Percentiles rank a stretch among this genome's conserved stretches.
These are phyloP conservation scores for Hemicentrotus pulcherrimus DNA, from an alignment of 35 echinoderm and acorn worm genomes.

Conservation along the genomic window DNA sequence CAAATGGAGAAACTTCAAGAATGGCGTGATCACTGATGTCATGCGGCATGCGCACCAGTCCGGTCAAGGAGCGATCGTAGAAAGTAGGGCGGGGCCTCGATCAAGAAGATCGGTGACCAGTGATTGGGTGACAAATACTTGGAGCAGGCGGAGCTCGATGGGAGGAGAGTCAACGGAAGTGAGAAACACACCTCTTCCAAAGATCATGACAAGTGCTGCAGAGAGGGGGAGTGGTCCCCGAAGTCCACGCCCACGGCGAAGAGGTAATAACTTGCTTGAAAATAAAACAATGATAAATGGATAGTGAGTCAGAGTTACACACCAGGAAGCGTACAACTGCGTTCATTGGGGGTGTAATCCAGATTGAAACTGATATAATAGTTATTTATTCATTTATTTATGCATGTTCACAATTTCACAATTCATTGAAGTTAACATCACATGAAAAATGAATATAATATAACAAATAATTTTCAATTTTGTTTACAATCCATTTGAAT, in stretches of 20 bases:
- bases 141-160: not conserved
- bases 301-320: too few species aligned
- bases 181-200: slow-evolving; percentile 49
- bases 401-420: too few species aligned
- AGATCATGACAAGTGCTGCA: slow-evolving; percentile 7
- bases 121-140: not conserved
- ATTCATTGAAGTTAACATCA: too few species aligned
- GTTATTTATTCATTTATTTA: too few species aligned
- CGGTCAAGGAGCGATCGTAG: slow-evolving; percentile 28
- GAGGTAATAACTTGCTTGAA: not conserved
- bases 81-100: slow-evolving; percentile 37
- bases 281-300: too few species aligned
- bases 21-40: slow-evolving; percentile 60
- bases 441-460: too few species aligned
- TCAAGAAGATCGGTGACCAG: not conserved
- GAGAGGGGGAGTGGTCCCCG: not conserved
- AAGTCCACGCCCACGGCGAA: slow-evolving; percentile 13
- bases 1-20: slow-evolving; percentile 95
- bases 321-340: too few species aligned
- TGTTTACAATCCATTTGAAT: too few species aligned
- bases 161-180: not conserved
- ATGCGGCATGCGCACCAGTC: slow-evolving; percentile 59
- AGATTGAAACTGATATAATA: too few species aligned
- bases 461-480: too few species aligned
- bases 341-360: too few species aligned